A percentile compares a stretch with the other conserved stretches of the same genome.
Conservation (phyloP, 2,113 vertebrate species). For the Perccottus glenii region DNA sequence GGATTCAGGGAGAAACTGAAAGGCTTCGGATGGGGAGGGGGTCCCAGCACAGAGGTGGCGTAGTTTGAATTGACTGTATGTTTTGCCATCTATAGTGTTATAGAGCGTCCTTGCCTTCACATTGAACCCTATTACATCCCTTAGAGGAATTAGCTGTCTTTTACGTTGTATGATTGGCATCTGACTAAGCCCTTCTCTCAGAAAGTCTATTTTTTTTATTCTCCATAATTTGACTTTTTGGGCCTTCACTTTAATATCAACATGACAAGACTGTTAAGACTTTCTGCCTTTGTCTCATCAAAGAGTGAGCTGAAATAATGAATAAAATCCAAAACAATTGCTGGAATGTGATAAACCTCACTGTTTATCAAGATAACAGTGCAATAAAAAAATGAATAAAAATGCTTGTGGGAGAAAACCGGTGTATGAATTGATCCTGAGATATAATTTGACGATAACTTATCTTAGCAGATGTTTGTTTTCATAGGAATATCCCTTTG, state of each 20-base stretch:
- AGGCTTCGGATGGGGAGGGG: constrained; percentile 41
- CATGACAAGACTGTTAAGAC: constrained; percentile 33
- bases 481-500: constrained; percentile 67
- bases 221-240: constrained; percentile 31
- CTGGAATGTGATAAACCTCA: constrained; percentile 44
- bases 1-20: constrained; percentile 53
- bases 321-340: constrained; percentile 57
- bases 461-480: constrained; percentile 65
- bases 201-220: constrained; percentile 46
- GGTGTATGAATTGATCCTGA: constrained; percentile 58
- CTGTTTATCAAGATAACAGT: constrained; percentile 54
- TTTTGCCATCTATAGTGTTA: constrained; percentile 54
- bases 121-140: constrained; percentile 76
- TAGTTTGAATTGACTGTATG: constrained; percentile 71
- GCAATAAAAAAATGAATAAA: constrained; percentile 25
- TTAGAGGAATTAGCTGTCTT: constrained; percentile 73
- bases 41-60: constrained; percentile 62
- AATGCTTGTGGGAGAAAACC: constrained; percentile 37
- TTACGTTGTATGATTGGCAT: constrained; percentile 74
- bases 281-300: constrained; percentile 38
- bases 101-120: constrained; percentile 77
- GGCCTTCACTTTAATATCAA: constrained; percentile 35
- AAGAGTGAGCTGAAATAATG: constrained; percentile 35
- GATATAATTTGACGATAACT: constrained; percentile 63
- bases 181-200: constrained; percentile 53